Evolutionary conservation across 2,113 vertebrate genomes (phyloP).

Genomic region (Copsychus sechellarum): DNA sequence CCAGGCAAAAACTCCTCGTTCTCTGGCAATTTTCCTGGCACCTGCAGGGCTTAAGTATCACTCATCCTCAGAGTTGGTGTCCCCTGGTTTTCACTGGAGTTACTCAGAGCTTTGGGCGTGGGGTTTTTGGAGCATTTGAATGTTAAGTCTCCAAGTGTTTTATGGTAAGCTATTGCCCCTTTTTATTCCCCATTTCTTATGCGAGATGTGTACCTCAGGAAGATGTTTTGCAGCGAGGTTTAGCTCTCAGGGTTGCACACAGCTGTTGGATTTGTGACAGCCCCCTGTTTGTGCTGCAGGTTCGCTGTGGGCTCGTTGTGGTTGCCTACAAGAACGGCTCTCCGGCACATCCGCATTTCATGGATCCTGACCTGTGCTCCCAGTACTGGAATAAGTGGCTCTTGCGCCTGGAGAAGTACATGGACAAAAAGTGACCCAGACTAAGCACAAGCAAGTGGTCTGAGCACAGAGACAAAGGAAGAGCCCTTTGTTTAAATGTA

Average conservation of each 20-base stretch:
- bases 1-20: not conserved
- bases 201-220: not conserved
- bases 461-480: not conserved
- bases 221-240: not conserved
- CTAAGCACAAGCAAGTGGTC: not conserved
- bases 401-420: constrained; percentile 85
- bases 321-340: constrained; percentile 93
- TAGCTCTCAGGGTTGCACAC: not conserved
- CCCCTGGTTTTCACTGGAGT: not conserved
- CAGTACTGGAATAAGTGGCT: constrained; percentile 92
- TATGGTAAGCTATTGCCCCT: not conserved
- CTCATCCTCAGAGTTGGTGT: not conserved
- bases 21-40: not conserved
- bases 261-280: not conserved
- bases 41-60: not conserved
- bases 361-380: constrained; percentile 78
- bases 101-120: not conserved
- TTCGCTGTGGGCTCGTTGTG: constrained; percentile 89
- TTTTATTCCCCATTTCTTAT: not conserved
- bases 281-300: constrained; percentile 68
- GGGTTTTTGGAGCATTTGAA: not conserved
- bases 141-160: not conserved
- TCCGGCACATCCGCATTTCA: constrained; percentile 85
- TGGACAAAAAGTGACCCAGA: constrained; percentile 58
- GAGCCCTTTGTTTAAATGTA: not conserved